Base-by-base conservation (phyloP, 2,888 invertebrate genomes). In the Macrophya annulata region DNA sequence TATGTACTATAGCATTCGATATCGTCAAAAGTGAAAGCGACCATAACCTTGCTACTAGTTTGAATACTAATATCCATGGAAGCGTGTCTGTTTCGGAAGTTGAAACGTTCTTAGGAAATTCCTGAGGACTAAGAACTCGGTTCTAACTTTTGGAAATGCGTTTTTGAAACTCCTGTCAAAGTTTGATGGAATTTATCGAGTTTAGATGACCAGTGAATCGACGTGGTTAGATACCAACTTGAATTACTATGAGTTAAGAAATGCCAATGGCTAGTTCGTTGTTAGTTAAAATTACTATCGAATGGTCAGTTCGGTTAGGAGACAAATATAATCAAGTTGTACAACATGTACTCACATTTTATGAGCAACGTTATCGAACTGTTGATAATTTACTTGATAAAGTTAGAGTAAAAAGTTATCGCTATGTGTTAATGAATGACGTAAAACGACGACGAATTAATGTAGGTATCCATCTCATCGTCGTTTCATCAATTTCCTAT, bases 21-120 rank as follows among this genome's bases (percentile, higher is more conserved):
- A 37, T 68, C 68, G 68, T 37, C 68, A 37, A 37, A 68, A 37
- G 68, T 68, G 37, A 68, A 68, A 37, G 17, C 68, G 68, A 12
- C 62, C 25, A 5, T 68, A 17, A 68, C 25, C 68, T 37, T 17
- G 68, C 37, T 37, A 17, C 37, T 37, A 68, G 37, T 37, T 68
- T 15, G 31, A 68, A 68, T 68, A 17, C 25, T 31, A 12, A 62
- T 62, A 31, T 62, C 25, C 25, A 62, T 25, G 25, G 1, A 17
- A n/a, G 62, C 21, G 10, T 21, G 10, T 25, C 62, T 25, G 21
- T 62, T 9, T 10, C 62, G 8, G 62, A 37, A 37, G 17, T 37
- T 68, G 4, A 37, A 37, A 12, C 68, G 25, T 17, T 68, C 37
- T 68, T 17, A 12, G 68, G 12, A 68, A 25, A 31, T 31, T 37